Percentiles rank a stretch among this genome's conserved stretches.
phyloP scores from a whole-genome alignment of 1,140 invertebrate genomes.

The Diabrotica undecimpunctata region DNA sequence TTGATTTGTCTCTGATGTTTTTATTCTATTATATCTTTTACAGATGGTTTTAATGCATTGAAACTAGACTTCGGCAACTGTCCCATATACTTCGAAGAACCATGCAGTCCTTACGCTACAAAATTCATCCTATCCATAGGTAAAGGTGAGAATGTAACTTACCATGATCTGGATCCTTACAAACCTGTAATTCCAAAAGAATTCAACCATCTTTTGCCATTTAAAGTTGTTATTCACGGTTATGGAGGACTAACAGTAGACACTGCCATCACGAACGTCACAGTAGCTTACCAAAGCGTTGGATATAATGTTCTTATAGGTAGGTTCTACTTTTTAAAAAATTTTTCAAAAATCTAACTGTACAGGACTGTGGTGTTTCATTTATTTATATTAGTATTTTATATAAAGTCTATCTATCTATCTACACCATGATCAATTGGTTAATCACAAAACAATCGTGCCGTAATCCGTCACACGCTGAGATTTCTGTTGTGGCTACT shows the following conservation, averaged over 20 bases:
- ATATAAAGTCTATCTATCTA: too few species aligned
- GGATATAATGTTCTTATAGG: slow-evolving; percentile 41
- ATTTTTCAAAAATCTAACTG: slow-evolving; percentile 3
- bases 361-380: too few species aligned
- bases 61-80: slow-evolving; percentile 34
- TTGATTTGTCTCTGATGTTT: too few species aligned
- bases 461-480: too few species aligned
- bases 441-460: too few species aligned
- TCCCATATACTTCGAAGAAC: slow-evolving; percentile 39
- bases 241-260: slow-evolving; percentile 41
- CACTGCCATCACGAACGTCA: slow-evolving; percentile 35
- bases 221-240: slow-evolving; percentile 43
- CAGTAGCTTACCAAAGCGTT: slow-evolving; percentile 35
- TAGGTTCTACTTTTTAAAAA: slow-evolving; percentile 20
- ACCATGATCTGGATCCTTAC: slow-evolving; percentile 33
- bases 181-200: slow-evolving; percentile 28
- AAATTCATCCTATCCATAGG: slow-evolving; percentile 35
- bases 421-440: too few species aligned
- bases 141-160: slow-evolving; percentile 11
- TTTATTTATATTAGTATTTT: too few species aligned
- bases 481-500: too few species aligned
- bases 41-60: background rate
- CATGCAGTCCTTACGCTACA: slow-evolving; percentile 33
- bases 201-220: slow-evolving; percentile 24
- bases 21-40: background rate